Evolutionary conservation across 2,113 vertebrate genomes (phyloP).

Genomic region (Coregonus clupeaformis): DNA sequence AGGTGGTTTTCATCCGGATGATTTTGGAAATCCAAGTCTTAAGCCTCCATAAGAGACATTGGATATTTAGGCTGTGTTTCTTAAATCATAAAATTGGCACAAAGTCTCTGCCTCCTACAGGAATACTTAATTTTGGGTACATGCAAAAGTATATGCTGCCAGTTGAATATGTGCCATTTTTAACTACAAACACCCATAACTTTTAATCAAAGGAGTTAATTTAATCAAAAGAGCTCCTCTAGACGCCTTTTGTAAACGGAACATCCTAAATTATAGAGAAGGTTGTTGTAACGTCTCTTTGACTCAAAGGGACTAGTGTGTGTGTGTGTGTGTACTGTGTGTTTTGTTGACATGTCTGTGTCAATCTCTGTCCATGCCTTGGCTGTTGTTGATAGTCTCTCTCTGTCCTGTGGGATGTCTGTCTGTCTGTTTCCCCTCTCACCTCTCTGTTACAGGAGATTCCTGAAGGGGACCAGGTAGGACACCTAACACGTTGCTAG

Average conservation of each 20-base stretch:
- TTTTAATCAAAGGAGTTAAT: no score
- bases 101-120: neutral
- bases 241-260: no score
- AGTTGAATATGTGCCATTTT: no score
- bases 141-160: conserved; percentile 2
- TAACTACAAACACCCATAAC: no score
- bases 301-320: neutral
- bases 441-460: conserved; percentile 84
- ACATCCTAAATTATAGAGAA: neutral
- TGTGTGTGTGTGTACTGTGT: conserved; percentile 12
- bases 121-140: no score
- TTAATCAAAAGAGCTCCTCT: no score
- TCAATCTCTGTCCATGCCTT: conserved; percentile 73
- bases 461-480: conserved; percentile 99
- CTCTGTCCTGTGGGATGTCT: conserved; percentile 89
- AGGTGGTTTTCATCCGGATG: conserved; percentile 8
- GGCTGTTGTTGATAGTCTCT: conserved; percentile 99
- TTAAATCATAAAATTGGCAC: neutral
- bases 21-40: conserved; percentile 14
- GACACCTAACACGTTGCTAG: conserved; percentile 74
- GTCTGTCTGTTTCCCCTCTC: conserved; percentile 68
- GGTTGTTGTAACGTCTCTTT: no score
- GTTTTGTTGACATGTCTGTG: conserved; percentile 62
- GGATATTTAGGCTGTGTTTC: conserved; percentile 14
- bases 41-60: conserved; percentile 9